Base-by-base conservation (phyloP, 2,888 invertebrate genomes). In the Ectemnius cavifrons region DNA sequence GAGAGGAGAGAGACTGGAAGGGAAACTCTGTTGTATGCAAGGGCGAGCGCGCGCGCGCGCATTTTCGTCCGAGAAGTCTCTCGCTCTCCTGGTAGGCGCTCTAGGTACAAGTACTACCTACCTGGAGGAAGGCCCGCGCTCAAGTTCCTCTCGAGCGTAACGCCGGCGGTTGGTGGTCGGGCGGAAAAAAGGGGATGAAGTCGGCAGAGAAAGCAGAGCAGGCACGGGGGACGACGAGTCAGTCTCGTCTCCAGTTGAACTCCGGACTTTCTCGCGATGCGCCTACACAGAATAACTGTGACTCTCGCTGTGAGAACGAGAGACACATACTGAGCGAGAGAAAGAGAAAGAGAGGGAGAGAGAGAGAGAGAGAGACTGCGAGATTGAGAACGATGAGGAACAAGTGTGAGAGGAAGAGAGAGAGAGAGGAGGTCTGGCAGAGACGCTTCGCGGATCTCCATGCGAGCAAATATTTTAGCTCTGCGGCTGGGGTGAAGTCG, bases 391-490 rank as follows among this genome's bases (percentile, higher is more conserved):
- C 37, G 52, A 14, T 5, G 16, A 16, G 16, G n/a, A 52, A 16
- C 16, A 14, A 27, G 18, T 59, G 59, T 6, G 20, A 14, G 23
- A 23, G 59, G 59, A 4, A 58, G 20, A 58, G 27, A 27, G 59
- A 59, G 20, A 59, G 20, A 59, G 27, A 27, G 27, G n/a, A 20
- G 14, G 56, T 23, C 14, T 37, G 37, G 37, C 52, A 52, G n/a
- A 52, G 52, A 52, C 46, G 68, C 59, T 64, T 37, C 27, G 27
- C 47, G 74, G 67, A 71, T 70, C 74, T 76, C 63, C 67, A 64
- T 67, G 71, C 69, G 69, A 69, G 79, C 72, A 74, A 81, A 75
- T 81, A 81, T 81, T 76, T 81, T 69, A 78, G 73, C 73, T 63
- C n/a, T 56, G 45, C 6, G 70, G 67, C 52, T n/a, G 58, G 63